A percentile compares a stretch with the other conserved stretches of the same genome.
phyloP scores from a whole-genome alignment of 2,113 vertebrate genomes.

The Anseranas semipalmata region DNA sequence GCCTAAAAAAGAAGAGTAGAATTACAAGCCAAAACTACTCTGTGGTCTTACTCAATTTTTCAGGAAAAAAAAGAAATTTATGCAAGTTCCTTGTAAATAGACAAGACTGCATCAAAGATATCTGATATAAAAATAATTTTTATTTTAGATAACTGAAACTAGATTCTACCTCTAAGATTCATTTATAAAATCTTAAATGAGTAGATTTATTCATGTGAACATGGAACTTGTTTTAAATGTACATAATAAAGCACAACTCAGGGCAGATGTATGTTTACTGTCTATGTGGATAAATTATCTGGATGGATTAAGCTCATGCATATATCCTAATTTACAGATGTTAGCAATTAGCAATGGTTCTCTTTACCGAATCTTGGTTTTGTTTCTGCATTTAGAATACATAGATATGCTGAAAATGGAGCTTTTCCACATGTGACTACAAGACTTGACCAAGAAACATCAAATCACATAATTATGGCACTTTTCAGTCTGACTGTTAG shows the following conservation, averaged over 20 bases:
- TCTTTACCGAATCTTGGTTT: neutral
- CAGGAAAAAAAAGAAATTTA: neutral
- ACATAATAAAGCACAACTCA: neutral
- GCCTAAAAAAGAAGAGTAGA: neutral
- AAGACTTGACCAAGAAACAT: neutral
- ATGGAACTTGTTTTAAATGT: neutral
- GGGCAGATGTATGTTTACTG: neutral
- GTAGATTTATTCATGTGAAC: neutral
- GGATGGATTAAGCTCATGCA: neutral
- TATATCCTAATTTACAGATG: neutral
- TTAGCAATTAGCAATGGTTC: neutral
- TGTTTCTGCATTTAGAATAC: neutral
- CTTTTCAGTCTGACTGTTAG: neutral
- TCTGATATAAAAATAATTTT: neutral
- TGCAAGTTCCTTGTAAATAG: neutral
- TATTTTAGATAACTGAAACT: neutral
- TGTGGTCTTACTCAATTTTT: neutral
- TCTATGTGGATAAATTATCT: neutral
- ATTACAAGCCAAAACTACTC: neutral
- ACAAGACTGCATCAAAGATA: neutral
- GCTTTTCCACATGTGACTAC: neutral
- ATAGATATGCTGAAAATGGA: neutral
- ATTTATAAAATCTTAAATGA: neutral
- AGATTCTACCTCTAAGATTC: neutral
- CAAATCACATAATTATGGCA: neutral